Percentiles rank a stretch among this genome's conserved stretches.
These are phyloP conservation scores for Halictus rubicundus DNA, from an alignment of 1,140 invertebrate species.

Conservation along the genomic window DNA sequence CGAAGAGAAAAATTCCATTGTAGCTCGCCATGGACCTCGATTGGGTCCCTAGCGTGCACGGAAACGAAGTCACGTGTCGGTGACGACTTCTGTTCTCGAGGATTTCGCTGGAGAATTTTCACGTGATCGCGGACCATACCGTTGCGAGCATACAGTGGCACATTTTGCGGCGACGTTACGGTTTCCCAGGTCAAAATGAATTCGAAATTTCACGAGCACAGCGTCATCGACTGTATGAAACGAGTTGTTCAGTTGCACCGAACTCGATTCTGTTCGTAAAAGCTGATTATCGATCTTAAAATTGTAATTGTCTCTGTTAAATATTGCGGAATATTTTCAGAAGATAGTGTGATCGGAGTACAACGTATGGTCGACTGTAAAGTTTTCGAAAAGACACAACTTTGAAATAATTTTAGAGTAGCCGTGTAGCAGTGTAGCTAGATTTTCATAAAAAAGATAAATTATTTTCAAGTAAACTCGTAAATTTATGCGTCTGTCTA, in stretches of 20 bases:
- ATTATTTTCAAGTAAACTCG: too few relatives aligned
- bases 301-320: too few relatives aligned
- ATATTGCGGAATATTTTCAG: too few relatives aligned
- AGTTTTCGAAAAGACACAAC: too few relatives aligned
- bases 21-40: slow-evolving; percentile 19
- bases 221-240: not conserved
- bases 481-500: too few relatives aligned
- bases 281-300: not conserved
- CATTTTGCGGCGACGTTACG: slow-evolving; percentile 1
- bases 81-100: slow-evolving; percentile 16
- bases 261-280: not conserved
- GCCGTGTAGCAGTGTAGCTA: too few relatives aligned
- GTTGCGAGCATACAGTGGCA: not conserved
- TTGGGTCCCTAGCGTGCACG: slow-evolving; percentile 29
- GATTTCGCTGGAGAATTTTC: slow-evolving; percentile 43
- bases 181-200: not conserved
- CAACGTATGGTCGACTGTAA: too few relatives aligned
- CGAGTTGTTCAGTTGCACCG: not conserved
- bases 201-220: not conserved
- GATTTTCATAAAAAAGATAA: too few relatives aligned
- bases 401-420: too few relatives aligned
- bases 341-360: too few relatives aligned
- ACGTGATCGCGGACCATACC: not conserved
- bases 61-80: slow-evolving; percentile 40
- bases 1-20: slow-evolving; percentile 29